A percentile compares a stretch with the other conserved stretches of the same genome.
Conservation (phyloP, 2,113 vertebrate species). For the Pundamilia nyererei region DNA sequence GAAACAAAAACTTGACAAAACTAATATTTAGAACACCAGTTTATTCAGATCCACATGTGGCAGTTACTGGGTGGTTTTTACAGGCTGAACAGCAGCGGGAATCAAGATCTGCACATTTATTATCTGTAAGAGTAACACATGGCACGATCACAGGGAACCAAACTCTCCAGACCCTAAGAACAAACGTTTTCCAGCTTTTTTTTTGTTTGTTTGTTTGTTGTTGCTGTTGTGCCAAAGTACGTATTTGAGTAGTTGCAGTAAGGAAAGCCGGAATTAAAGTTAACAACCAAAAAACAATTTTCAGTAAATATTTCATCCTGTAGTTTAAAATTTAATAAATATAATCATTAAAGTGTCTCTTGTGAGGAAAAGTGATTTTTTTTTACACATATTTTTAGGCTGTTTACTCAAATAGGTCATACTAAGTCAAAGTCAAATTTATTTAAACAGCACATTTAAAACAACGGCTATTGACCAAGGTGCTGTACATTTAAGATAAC, state of each 20-base stretch:
- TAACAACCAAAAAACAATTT: background rate
- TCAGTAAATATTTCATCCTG: background rate
- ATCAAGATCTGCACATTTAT: background rate
- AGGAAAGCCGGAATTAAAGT: background rate
- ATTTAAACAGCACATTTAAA: background rate
- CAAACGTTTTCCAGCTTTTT: background rate
- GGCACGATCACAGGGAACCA: background rate
- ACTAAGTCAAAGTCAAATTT: background rate
- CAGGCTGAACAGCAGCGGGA: background rate
- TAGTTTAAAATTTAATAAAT: background rate
- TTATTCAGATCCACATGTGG: background rate
- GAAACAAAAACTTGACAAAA: background rate
- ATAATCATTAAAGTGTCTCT: background rate
- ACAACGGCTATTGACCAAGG: background rate
- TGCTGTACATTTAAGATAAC: background rate
- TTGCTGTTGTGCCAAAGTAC: background rate
- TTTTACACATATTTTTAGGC: background rate
- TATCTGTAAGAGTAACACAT: background rate
- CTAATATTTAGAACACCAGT: background rate
- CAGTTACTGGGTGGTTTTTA: background rate
- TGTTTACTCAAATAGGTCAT: background rate
- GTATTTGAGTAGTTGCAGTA: background rate
- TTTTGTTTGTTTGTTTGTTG: background rate
- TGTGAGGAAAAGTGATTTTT: background rate
- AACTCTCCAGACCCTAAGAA: background rate